Evolutionary conservation across 37 sponge, comb jelly and placozoan species (phyloP), one percentile per base, ranked within the genome.

Genomic region (Bolinopsis microptera): DNA sequence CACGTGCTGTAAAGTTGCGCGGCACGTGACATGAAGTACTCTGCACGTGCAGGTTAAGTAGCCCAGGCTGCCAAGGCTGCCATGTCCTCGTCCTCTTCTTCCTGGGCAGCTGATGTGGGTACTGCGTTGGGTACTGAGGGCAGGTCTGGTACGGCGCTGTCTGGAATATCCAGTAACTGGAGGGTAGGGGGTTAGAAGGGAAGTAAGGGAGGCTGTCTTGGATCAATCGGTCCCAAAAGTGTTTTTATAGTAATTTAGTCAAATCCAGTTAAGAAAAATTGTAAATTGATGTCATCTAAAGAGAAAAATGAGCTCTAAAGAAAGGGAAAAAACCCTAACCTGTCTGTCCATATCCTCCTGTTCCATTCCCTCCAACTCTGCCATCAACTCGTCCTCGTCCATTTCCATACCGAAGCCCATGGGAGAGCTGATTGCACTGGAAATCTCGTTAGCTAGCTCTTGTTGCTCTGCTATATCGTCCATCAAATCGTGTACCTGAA

Each of bases 391-490:
- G 94, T 99, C 99, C 97, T 86, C 90, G 22, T 86, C 90, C 36
- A 86, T 86, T n/a, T 86, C 90, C 23, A 24, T 22, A 22, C 93
- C 95, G 93, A 98, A 96, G 0, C 97, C 99, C 93, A 96, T 94
- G 27, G 96, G 96, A 31, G 76, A 69, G 21, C 97, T 95, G 72
- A 99, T 95, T 9, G 96, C 98, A 68, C 92, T 69, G 0, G 95
- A 77, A 23, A 99, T 99, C 93, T 99, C 99, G 41, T 96, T 93
- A 5, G 97, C 97, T 37, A 99, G 86, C 74, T 97, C 98, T 61
- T 96, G 97, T 76, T 97, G 97, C 82, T 99, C 99, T 41, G 92
- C 82, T 3, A 99, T 96, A 93, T 99, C 99, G 88, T 99, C 99
- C 97, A 99, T 97, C 94, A 99, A 13, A 13, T 48, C 61, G 61